Evolutionary conservation across 2,888 invertebrate species (phyloP), one percentile per base, ranked within the genome.

Genomic region (Scaptomyza tumidula): DNA sequence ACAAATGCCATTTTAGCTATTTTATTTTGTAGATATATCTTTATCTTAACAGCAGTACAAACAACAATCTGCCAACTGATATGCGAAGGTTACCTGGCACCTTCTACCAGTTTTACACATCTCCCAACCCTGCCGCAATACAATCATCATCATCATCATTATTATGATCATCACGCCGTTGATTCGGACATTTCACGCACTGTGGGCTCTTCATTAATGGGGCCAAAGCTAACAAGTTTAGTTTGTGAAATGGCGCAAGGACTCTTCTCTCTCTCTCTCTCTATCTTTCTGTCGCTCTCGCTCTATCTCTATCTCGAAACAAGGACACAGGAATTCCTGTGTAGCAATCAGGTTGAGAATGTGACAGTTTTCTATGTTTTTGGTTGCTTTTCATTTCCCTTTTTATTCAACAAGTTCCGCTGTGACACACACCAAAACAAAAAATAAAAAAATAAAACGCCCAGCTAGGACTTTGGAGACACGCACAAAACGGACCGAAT

Each of bases 321-420:
- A 35, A 50, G 50, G 24, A 50, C 41, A 60, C 45, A 81, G 85
- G 72, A 82, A 76, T 84, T 82, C 82, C 82, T 70, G 79, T 56
- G 65, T 48, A 76, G 79, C 82, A 81, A 84, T 82, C 85, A 78
- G 74, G 64, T 72, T 64, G 69, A 56, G 59, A 57, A 70, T 71
- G 67, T 74, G 73, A 75, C 82, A 85, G 74, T 65, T 71, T 63
- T 68, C 75, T 75, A 60, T 71, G 75, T 68, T 69, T 56, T 58
- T 35, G 64, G 65, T 66, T 67, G 78, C 65, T 70, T 69, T 80
- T 74, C 86, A 80, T 83, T 83, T 83, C 86, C 83, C 78, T 83
- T 80, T 83, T 83, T 85, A 85, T 83, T 83, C 83, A 83, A 83
- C 83, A 83, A 83, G 86, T 86, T 83, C 80, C 86, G 75, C 49